These are phyloP conservation scores for Orthosia gracilis DNA, from an alignment of 2,888 invertebrate species.

Conservation along the genomic window DNA sequence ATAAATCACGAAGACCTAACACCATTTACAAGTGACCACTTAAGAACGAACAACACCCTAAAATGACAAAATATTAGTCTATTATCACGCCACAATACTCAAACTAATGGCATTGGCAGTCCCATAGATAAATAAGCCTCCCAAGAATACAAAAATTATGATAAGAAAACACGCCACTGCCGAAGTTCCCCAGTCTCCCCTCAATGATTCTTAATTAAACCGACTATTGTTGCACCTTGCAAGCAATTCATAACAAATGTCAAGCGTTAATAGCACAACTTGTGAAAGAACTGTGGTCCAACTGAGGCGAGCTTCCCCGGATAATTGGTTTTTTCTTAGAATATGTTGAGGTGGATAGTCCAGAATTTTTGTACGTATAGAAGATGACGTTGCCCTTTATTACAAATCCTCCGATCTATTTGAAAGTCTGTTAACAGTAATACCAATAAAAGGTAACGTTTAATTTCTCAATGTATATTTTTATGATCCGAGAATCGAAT, in stretches of 20 bases:
- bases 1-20: neutral
- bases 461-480: too few relatives aligned
- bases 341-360: conserved; percentile 45
- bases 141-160: conserved; percentile 55
- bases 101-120: conserved; percentile 44
- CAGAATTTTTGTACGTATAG: neutral
- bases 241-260: conserved; percentile 84
- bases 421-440: too few relatives aligned
- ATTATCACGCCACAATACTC: conserved; percentile 51
- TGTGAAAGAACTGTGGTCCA: conserved; percentile 75
- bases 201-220: conserved; percentile 84
- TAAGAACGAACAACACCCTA: conserved; percentile 34
- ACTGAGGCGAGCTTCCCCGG: conserved; percentile 71
- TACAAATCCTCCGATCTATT: too few relatives aligned
- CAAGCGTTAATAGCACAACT: conserved; percentile 81
- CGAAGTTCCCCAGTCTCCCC: conserved; percentile 68
- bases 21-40: conserved; percentile 36
- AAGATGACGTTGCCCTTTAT: neutral
- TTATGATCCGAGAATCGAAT: too few relatives aligned
- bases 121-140: conserved; percentile 46
- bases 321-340: conserved; percentile 80
- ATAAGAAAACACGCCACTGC: conserved; percentile 61
- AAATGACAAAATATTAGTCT: conserved; percentile 40
- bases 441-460: too few relatives aligned
- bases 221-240: conserved; percentile 85